Evolutionary conservation across 2,113 vertebrate genomes (phyloP).

Genomic region (Melanotaenia duboulayi): DNA sequence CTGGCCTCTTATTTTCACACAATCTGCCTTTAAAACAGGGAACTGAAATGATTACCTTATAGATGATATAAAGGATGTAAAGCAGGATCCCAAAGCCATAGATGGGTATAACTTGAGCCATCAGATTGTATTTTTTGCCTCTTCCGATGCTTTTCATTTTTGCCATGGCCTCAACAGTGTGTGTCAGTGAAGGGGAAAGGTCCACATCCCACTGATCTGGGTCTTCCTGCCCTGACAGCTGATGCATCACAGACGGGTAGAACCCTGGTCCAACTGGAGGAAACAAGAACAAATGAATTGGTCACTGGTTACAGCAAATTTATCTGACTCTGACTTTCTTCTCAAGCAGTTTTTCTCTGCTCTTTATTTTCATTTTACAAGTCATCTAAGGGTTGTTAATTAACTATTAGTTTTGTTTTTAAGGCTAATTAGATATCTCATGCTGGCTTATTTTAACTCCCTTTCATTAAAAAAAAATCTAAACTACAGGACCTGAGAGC

Average conservation of each 20-base stretch:
- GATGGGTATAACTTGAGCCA: constrained; percentile 93
- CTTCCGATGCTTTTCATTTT: constrained; percentile 81
- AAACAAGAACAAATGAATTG: background rate
- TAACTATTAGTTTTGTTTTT: too few relatives aligned
- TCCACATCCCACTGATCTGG: constrained; percentile 69
- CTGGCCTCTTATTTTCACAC: background rate
- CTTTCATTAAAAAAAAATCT: too few relatives aligned
- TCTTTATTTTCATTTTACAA: background rate
- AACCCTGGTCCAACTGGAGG: constrained; percentile 85
- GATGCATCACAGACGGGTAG: constrained; percentile 83
- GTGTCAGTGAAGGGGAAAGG: constrained; percentile 80
- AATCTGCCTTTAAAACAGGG: background rate
- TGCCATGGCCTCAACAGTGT: constrained; percentile 84
- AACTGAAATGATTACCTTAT: constrained; percentile 86
- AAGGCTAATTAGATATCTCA: too few relatives aligned
- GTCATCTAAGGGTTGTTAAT: too few relatives aligned
- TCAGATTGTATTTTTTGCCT: constrained; percentile 85
- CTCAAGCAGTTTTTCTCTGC: background rate
- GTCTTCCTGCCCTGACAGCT: constrained; percentile 71
- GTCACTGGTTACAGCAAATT: background rate
- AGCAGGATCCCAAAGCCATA: constrained; percentile 97
- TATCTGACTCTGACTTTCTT: rapidly evolving
- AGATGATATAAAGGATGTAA: constrained; percentile 94
- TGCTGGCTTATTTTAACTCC: too few relatives aligned
- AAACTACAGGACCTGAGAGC: too few relatives aligned